phyloP scores from a whole-genome alignment of 2,797 vertebrate genomes.

The Falco berigora region DNA sequence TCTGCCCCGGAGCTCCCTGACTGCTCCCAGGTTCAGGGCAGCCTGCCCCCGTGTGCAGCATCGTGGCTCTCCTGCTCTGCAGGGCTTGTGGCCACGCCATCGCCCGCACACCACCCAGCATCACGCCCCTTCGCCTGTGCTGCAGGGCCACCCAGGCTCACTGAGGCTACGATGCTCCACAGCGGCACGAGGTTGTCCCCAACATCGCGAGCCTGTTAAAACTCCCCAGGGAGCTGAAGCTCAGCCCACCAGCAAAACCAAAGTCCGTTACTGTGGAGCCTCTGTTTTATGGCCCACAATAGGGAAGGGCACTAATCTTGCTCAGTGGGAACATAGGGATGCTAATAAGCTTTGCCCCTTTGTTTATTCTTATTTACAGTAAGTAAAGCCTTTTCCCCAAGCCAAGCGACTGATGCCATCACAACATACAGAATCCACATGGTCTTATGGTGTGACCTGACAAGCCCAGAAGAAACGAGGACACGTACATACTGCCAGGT shows the following conservation, averaged over 20 bases:
- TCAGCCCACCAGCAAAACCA: not conserved
- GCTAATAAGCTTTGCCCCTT: constrained; percentile 49
- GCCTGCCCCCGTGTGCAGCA: not conserved
- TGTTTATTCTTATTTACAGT: constrained; percentile 15
- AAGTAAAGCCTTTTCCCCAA: not conserved
- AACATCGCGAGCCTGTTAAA: not conserved
- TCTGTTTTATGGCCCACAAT: not conserved
- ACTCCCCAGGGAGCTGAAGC: not conserved
- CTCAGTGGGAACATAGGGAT: constrained; percentile 17
- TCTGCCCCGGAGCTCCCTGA: not conserved
- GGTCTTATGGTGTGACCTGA: not conserved
- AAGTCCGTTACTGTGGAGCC: constrained; percentile 20
- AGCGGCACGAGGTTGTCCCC: accelerated
- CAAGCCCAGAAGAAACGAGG: not conserved
- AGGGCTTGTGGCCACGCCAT: not conserved
- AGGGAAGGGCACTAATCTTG: constrained; percentile 41
- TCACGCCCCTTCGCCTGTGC: not conserved
- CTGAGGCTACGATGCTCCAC: not conserved
- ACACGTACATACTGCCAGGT: not conserved
- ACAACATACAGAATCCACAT: not conserved
- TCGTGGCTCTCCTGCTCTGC: not conserved
- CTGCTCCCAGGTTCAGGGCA: not conserved
- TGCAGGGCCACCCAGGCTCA: not conserved
- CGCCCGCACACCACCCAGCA: not conserved
- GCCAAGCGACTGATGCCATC: not conserved